Conservation (phyloP, 2,113 vertebrate genomes). For the Henicopernis longicauda region DNA sequence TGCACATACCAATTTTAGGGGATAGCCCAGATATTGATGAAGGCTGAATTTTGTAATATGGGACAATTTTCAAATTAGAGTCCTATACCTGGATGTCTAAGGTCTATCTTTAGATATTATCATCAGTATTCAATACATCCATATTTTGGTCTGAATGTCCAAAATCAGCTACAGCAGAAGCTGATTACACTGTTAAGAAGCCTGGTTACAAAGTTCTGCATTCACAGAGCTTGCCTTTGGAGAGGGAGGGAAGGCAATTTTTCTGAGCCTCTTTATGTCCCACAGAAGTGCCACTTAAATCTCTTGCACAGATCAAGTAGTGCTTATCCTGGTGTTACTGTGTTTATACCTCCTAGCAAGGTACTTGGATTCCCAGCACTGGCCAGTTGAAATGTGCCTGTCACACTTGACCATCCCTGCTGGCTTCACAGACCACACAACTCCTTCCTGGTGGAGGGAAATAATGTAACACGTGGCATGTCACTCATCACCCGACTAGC, state of each 20-base stretch:
- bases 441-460: neutral
- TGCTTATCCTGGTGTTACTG: neutral
- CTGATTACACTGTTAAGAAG: accelerated
- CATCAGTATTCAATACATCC: neutral
- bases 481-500: neutral
- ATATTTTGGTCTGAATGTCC: neutral
- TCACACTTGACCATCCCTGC: neutral
- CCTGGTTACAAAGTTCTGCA: neutral
- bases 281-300: neutral
- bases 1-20: neutral
- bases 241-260: neutral
- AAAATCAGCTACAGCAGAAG: neutral
- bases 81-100: neutral
- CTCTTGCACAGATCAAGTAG: neutral
- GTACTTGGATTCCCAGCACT: neutral
- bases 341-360: neutral
- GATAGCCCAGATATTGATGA: neutral
- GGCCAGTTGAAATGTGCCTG: neutral
- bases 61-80: neutral
- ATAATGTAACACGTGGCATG: accelerated
- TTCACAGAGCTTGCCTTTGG: neutral
- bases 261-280: neutral
- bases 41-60: neutral
- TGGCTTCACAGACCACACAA: neutral
- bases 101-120: neutral